A percentile compares a stretch with the other conserved stretches of the same genome.
Conservation (phyloP, 2,888 invertebrate species). For the Melieria picta region DNA sequence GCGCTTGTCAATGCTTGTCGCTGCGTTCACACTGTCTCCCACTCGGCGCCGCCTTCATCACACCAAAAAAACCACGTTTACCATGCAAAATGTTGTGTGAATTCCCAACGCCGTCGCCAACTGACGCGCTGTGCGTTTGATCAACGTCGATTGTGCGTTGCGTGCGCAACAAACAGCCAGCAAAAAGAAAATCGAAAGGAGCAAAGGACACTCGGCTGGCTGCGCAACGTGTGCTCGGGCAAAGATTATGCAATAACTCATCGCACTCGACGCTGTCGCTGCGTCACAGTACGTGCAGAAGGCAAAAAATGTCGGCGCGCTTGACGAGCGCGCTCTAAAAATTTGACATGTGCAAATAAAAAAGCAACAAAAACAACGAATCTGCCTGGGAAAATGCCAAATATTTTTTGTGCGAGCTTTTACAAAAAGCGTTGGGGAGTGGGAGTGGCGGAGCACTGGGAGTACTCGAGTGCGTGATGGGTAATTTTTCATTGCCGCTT, state of each 20-base stretch:
- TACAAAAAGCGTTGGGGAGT: not conserved
- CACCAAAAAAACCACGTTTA: too few species aligned
- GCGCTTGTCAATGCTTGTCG: too few species aligned
- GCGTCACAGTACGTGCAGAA: too few species aligned
- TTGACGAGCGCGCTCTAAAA: too few species aligned
- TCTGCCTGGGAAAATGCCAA: not conserved
- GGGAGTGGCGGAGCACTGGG: not conserved
- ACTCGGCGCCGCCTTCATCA: too few species aligned
- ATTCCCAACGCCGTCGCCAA: not conserved
- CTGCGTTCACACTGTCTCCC: too few species aligned
- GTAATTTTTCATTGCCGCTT: too few species aligned
- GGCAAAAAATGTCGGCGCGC: too few species aligned
- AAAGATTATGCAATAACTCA: conserved; percentile 27
- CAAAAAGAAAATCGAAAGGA: not conserved
- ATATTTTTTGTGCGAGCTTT: conserved; percentile 1
- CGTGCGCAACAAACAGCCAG: conserved; percentile 16
- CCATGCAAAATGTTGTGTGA: too few species aligned
- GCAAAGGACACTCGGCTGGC: conserved; percentile 16
- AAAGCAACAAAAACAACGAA: not conserved
- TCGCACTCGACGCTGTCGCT: not conserved
- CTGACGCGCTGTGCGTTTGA: conserved; percentile 27
- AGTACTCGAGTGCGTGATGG: too few species aligned
- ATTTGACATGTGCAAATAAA: not conserved
- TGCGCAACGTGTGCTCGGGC: conserved; percentile 10
- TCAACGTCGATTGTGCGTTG: conserved; percentile 34